Base-by-base conservation (phyloP, 2,113 vertebrate species). In the Callorhinus ursinus region DNA sequence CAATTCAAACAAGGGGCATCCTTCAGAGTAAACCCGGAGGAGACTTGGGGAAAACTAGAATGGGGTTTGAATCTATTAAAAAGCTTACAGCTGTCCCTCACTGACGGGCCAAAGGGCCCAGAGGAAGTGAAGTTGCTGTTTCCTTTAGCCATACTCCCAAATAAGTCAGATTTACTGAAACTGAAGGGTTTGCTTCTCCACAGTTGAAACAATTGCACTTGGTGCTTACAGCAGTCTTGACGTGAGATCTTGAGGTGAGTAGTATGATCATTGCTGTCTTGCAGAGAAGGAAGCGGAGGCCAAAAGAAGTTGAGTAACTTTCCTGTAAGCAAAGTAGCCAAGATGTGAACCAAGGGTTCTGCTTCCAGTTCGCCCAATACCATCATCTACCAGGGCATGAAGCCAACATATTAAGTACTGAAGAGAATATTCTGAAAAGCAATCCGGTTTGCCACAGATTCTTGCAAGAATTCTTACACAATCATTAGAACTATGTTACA, bases 341-440 rank as follows among this genome's bases (percentile, higher is more conserved):
- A 46, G 57, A 93, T 53, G 28, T 26, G 61, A 87, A 87, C 67
- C 55, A 67, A 88, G 28, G 33, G 63, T 84, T 94, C 72, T 42
- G 13, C 42, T 28, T 92, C 83, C 42, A 42, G 53, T 42, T 85
- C 55, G 46, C 72, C 63, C 59, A 65, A 28, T 5, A 42, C 39
- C 19, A 53, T 9, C 42, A 31, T 74, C 74, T 71, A 61, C 77
- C 31, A 26, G n/a, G 63, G 93, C 22, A 53, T 42, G 72, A 90
- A 81, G 59, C 46, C 65, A 53, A 28, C 8, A 74, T 15, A 13
- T 22, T 74, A 69, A 39, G 87, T 36, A 79, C 79, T 22, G 5
- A 90, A 93, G 74, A 83, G 39, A 72, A 53, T 76, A 63, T 59
- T 94, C 49, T 67, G 63, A 90, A 94, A 88, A 97, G 53, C 42